Percentiles rank a stretch among this genome's conserved stretches.
phyloP scores from a whole-genome alignment of 2,113 vertebrate species.

The Nyctereutes procyonoides region DNA sequence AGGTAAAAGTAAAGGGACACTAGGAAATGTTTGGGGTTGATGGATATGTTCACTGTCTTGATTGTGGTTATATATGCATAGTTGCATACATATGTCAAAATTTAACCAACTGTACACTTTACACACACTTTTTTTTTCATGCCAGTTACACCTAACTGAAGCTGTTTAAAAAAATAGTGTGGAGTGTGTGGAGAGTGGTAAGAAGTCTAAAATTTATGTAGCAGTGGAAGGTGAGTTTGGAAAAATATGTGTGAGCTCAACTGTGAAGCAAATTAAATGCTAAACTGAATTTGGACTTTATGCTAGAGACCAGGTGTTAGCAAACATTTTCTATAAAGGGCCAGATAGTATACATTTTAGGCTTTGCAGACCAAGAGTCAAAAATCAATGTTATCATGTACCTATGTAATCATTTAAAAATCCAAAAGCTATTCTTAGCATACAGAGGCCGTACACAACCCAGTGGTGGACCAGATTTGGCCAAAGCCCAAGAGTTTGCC shows the following conservation, averaged over 20 bases:
- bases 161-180: neutral
- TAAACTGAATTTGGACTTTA: neutral
- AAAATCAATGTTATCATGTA: neutral
- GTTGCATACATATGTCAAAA: neutral
- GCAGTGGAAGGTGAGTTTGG: neutral
- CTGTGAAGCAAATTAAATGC: neutral
- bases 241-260: neutral
- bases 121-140: neutral
- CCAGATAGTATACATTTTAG: neutral
- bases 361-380: neutral
- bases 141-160: neutral
- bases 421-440: neutral
- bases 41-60: neutral
- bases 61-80: neutral
- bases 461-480: neutral
- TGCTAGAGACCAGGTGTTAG: neutral
- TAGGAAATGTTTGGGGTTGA: neutral
- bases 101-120: neutral
- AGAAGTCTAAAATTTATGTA: neutral
- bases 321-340: neutral
- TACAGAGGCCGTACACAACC: neutral
- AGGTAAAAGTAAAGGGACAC: neutral
- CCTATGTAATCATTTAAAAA: neutral
- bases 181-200: neutral
- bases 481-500: neutral